Conservation (phyloP, 2,888 invertebrate species). For the Tetragonula carbonaria region DNA sequence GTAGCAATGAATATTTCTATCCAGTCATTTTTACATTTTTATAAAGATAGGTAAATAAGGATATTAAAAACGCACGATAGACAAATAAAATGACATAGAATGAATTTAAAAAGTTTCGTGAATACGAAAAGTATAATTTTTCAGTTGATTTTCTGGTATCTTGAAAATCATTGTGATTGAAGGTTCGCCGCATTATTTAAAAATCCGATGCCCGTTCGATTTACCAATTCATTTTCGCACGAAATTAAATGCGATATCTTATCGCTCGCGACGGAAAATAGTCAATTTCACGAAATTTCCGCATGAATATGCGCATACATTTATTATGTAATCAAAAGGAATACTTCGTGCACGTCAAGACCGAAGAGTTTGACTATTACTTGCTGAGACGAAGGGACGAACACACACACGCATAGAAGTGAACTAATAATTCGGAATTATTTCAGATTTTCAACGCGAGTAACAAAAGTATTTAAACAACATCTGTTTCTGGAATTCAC, state of each 20-base stretch:
- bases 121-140: neutral
- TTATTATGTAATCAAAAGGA: conserved; percentile 1
- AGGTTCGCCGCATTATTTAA: neutral
- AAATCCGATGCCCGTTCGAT: neutral
- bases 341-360: neutral
- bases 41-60: no score
- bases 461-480: no score
- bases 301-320: conserved; percentile 20
- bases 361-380: neutral
- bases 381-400: no score
- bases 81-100: no score
- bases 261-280: neutral
- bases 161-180: neutral
- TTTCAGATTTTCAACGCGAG: neutral
- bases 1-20: no score
- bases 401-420: no score
- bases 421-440: neutral
- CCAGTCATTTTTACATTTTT: no score
- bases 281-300: conserved; percentile 13
- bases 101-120: neutral
- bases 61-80: neutral
- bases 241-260: conserved; percentile 1
- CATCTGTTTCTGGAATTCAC: no score
- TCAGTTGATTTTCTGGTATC: neutral
- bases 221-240: neutral